Percentiles rank a stretch among this genome's conserved stretches.
These are phyloP conservation scores for Drosophila infuscata DNA, from an alignment of 2,888 invertebrate genomes.

Conservation along the genomic window DNA sequence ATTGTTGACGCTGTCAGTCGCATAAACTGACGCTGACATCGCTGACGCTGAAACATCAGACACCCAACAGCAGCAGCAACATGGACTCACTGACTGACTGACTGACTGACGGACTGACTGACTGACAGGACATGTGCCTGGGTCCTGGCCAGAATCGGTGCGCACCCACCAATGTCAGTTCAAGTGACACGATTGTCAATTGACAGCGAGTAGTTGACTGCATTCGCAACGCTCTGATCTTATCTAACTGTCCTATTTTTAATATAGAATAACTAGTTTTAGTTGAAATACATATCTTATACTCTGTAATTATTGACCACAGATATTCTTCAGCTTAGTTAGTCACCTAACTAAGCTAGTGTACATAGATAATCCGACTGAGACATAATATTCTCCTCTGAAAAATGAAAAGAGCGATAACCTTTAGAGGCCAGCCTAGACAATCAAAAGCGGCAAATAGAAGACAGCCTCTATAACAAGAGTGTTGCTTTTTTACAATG, in stretches of 20 bases:
- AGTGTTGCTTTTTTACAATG: slow-evolving; percentile 43
- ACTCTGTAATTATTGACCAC: not conserved
- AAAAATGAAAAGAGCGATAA: slow-evolving; percentile 49
- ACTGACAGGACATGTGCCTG: slow-evolving; percentile 34
- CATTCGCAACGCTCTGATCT: slow-evolving; percentile 8
- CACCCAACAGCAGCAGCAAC: slow-evolving; percentile 24
- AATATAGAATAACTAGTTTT: not conserved
- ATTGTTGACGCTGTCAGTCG: slow-evolving; percentile 75
- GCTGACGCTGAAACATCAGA: slow-evolving; percentile 39
- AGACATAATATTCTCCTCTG: not conserved
- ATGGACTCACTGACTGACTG: slow-evolving; percentile 29
- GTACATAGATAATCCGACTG: not conserved
- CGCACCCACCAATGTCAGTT: slow-evolving; percentile 52
- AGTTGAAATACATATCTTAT: not conserved
- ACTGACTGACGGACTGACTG: slow-evolving; percentile 7
- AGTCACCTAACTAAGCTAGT: not conserved
- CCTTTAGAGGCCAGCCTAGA: slow-evolving; percentile 49
- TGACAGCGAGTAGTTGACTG: slow-evolving; percentile 54
- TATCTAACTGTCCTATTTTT: not conserved
- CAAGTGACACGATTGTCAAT: slow-evolving; percentile 44
- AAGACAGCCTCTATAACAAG: slow-evolving; percentile 38
- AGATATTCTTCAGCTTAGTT: not conserved
- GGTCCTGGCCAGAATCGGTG: slow-evolving; percentile 28
- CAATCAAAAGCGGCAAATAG: slow-evolving; percentile 36
- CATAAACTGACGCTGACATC: slow-evolving; percentile 76